Conservation (phyloP, 2,113 vertebrate species). For the Scatophagus argus region DNA sequence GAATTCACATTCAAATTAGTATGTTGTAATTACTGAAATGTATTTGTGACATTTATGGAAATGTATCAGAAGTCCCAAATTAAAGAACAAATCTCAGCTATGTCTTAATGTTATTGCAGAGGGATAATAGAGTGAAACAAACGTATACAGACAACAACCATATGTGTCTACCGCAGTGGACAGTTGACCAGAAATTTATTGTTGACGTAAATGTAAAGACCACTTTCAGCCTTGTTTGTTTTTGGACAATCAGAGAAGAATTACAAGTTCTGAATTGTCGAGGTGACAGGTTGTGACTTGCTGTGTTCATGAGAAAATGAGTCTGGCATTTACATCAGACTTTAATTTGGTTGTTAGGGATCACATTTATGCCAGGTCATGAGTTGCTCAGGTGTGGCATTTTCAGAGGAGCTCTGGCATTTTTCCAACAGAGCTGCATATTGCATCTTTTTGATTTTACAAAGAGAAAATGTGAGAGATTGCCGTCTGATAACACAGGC, state of each 20-base stretch:
- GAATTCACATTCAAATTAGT: background rate
- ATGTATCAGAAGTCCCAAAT: background rate
- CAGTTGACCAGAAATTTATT: background rate
- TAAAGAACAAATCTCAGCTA: too few species aligned
- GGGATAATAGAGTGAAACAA: background rate
- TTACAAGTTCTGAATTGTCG: background rate
- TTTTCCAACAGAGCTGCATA: slow-evolving; percentile 8
- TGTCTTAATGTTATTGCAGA: slow-evolving; percentile 4
- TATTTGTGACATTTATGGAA: slow-evolving; percentile 9
- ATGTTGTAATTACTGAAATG: background rate
- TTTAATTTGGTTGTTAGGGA: slow-evolving; percentile 45
- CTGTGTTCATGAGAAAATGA: slow-evolving; percentile 34
- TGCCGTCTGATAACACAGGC: background rate
- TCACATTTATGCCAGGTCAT: slow-evolving; percentile 27
- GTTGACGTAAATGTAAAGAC: slow-evolving; percentile 13
- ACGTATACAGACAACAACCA: background rate
- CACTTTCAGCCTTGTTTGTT: background rate
- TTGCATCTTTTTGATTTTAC: background rate
- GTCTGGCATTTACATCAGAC: slow-evolving; percentile 45
- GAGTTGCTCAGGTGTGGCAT: slow-evolving; percentile 42
- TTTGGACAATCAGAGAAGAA: slow-evolving; percentile 10
- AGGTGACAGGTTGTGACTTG: background rate
- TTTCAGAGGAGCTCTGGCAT: slow-evolving; percentile 35
- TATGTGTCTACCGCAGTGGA: background rate
- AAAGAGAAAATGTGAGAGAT: background rate